These are phyloP conservation scores for Yponomeuta cagnagella DNA, from an alignment of 2,888 invertebrate genomes.

Conservation along the genomic window DNA sequence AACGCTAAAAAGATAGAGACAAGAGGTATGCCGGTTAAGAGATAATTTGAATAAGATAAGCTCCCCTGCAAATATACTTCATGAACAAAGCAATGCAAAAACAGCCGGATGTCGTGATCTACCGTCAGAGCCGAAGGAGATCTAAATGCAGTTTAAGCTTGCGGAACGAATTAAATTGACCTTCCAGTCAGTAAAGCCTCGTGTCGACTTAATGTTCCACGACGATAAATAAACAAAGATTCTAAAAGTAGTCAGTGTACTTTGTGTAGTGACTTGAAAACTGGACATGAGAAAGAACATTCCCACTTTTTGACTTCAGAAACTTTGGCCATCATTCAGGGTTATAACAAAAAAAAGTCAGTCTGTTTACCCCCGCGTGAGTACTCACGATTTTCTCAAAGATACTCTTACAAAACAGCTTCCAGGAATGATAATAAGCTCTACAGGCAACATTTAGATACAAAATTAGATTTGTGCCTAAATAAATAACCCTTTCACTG, in stretches of 20 bases:
- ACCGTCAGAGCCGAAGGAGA: constrained; percentile 40
- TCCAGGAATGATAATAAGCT: neutral
- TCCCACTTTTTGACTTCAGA: no score
- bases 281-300: no score
- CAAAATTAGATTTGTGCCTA: constrained; percentile 5
- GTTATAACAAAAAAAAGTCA: no score
- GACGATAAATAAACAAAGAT: no score
- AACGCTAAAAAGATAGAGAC: neutral
- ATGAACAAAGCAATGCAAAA: constrained; percentile 23
- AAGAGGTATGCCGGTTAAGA: neutral
- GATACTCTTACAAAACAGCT: neutral
- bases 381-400: constrained; percentile 12
- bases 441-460: constrained; percentile 4
- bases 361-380: no score
- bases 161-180: constrained; percentile 31
- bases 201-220: no score
- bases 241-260: no score
- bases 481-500: constrained; percentile 3
- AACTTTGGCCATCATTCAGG: no score
- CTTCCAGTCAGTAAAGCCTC: constrained; percentile 8
- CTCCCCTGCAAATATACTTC: neutral
- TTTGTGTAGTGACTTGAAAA: no score
- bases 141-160: constrained; percentile 46
- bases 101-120: constrained; percentile 59
- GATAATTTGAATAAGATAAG: neutral